phyloP scores from a whole-genome alignment of 37 sponge, comb jelly and placozoan species.

The Corticium candelabrum region DNA sequence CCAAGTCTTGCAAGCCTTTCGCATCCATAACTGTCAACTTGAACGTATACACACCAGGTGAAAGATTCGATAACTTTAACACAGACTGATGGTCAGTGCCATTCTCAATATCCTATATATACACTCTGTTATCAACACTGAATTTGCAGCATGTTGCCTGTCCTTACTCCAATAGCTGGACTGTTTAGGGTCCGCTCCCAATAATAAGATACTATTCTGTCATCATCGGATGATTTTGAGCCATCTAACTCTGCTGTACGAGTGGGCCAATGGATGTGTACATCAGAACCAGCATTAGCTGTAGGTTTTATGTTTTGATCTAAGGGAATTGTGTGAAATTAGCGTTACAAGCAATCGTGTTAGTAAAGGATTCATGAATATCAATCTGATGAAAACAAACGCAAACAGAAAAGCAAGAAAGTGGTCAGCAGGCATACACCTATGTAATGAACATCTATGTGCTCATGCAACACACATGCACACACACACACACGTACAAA shows the following conservation, averaged over 20 bases:
- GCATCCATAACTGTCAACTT: conserved; percentile 38
- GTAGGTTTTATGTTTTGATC: conserved; percentile 13
- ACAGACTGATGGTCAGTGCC: conserved; percentile 42
- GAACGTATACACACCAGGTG: conserved; percentile 72
- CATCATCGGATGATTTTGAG: conserved; percentile 35
- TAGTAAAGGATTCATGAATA: too few relatives aligned
- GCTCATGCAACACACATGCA: not conserved
- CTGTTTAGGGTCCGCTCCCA: conserved; percentile 64
- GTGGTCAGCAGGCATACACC: too few relatives aligned
- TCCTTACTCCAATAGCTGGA: conserved; percentile 65
- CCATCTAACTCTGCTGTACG: conserved; percentile 46
- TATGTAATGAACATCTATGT: too few relatives aligned
- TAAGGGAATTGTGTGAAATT: too few relatives aligned
- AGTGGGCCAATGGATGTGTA: conserved; percentile 50
- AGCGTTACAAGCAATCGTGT: too few relatives aligned
- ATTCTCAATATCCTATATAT: conserved; percentile 14
- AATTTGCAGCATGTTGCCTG: not conserved
- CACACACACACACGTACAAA: too few relatives aligned
- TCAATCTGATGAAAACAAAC: too few relatives aligned
- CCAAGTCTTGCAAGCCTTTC: too few relatives aligned
- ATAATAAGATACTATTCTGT: conserved; percentile 52
- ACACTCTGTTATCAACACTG: not conserved
- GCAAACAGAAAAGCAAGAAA: too few relatives aligned
- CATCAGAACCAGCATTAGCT: conserved; percentile 34
- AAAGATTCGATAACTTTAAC: conserved; percentile 54